Evolutionary conservation across 1,140 invertebrate genomes (phyloP).

Genomic region (Leptinotarsa texana): DNA sequence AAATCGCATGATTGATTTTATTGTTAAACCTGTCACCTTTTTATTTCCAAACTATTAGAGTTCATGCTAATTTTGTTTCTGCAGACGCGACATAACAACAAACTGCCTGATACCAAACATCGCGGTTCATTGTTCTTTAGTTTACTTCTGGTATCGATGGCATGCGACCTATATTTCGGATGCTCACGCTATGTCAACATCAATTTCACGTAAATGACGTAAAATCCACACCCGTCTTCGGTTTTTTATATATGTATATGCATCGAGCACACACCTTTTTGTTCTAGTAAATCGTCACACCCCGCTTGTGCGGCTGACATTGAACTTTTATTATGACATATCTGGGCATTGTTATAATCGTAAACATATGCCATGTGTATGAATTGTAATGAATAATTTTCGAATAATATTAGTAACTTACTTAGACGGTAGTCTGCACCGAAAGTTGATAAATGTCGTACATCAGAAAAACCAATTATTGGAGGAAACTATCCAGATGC

Average conservation of each 20-base stretch:
- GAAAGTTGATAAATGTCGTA: too few species aligned
- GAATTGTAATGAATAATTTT: not conserved
- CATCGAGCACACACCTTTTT: not conserved
- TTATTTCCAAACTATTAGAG: too few species aligned
- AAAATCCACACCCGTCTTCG: not conserved
- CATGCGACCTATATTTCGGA: constrained; percentile 7
- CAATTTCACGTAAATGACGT: not conserved
- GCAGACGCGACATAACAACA: too few species aligned
- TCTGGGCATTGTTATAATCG: not conserved
- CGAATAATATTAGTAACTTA: not conserved
- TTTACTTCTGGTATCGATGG: not conserved
- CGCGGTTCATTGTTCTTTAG: constrained; percentile 2
- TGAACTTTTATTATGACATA: not conserved
- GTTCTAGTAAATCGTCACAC: not conserved
- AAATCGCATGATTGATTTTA: too few species aligned
- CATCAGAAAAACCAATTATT: too few species aligned
- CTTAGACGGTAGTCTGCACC: not conserved
- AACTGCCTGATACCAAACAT: not conserved
- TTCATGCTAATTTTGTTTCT: too few species aligned
- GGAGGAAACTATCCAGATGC: too few species aligned
- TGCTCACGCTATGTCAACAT: constrained; percentile 2
- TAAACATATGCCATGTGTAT: not conserved
- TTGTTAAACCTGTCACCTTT: too few species aligned
- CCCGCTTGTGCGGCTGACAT: not conserved
- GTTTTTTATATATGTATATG: constrained; percentile 6